Evolutionary conservation across 2,113 vertebrate genomes (phyloP).

Genomic region (Bos taurus): ARS-UCD2.0 NC_037336.1:101651501-101652000

Average conservation of each 20-base stretch:
- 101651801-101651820: not conserved
- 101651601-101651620: not conserved
- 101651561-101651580: not conserved
- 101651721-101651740: not conserved
- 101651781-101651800: not conserved
- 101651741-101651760: not conserved
- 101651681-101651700: not conserved
- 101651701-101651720: not conserved
- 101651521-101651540: not conserved
- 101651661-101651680: not conserved
- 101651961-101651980: not conserved
- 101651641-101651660: not conserved
- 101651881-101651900: not conserved
- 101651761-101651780: not conserved
- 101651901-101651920: not conserved
- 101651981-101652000: not conserved
- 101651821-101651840: not conserved
- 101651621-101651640: not conserved
- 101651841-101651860: not conserved
- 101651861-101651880: not conserved
- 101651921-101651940: not conserved
- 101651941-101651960: not conserved
- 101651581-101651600: not conserved
- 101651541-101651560: not conserved
- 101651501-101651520: not conserved